A percentile compares a stretch with the other conserved stretches of the same genome.
phyloP scores from a whole-genome alignment of 2,113 vertebrate species.

The Sinocyclocheilus anophthalmus region DNA sequence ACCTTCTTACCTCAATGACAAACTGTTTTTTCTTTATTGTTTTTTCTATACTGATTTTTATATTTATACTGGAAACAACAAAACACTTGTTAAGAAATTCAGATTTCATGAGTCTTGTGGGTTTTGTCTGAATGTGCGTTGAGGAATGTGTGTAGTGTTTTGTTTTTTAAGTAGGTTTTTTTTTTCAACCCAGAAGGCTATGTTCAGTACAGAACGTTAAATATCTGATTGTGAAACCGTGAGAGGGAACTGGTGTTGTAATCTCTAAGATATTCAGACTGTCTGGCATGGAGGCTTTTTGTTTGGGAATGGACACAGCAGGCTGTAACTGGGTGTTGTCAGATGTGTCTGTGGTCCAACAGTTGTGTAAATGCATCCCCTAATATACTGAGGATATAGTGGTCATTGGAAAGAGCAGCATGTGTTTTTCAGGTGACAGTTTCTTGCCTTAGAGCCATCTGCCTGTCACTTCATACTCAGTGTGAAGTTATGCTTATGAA shows the following conservation, averaged over 20 bases:
- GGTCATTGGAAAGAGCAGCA: constrained; percentile 55
- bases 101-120: background rate
- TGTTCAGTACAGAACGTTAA: background rate
- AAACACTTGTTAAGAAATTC: background rate
- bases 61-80: background rate
- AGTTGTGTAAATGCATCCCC: constrained; percentile 42
- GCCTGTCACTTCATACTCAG: background rate
- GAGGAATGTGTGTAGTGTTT: background rate
- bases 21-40: too few species aligned
- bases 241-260: constrained; percentile 42
- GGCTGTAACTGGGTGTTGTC: constrained; percentile 63
- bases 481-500: background rate
- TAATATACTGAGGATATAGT: constrained; percentile 47
- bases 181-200: background rate
- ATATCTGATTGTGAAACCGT: constrained; percentile 39
- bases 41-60: too few species aligned
- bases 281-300: background rate
- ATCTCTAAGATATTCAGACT: constrained; percentile 40
- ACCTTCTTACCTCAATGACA: too few species aligned
- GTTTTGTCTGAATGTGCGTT: background rate
- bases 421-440: constrained; percentile 41
- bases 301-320: constrained; percentile 47
- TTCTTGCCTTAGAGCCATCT: constrained; percentile 52
- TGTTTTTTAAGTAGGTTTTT: background rate
- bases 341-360: constrained; percentile 42